Base-by-base conservation (phyloP, 2,113 vertebrate genomes). In the Merops nubicus region DNA sequence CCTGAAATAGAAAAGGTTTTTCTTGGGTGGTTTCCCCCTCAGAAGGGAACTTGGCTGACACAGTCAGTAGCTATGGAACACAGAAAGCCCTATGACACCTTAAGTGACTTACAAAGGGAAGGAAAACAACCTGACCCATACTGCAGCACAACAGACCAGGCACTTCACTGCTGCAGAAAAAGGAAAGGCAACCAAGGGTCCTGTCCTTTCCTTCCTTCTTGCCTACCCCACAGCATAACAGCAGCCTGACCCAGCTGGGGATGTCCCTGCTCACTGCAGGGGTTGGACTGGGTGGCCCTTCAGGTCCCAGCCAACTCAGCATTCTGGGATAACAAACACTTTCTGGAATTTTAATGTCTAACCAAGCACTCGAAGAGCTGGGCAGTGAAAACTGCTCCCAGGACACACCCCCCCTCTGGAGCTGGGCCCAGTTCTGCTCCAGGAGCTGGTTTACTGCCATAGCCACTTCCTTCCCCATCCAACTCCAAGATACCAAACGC, bases 261-360 rank as follows among this genome's bases (percentile, higher is more conserved):
- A n/a, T n/a, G n/a, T n/a, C n/a, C n/a, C n/a, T n/a, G n/a, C n/a
- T n/a, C n/a, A n/a, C n/a, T n/a, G n/a, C n/a, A n/a, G n/a, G n/a
- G n/a, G n/a, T n/a, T n/a, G n/a, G n/a, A n/a, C n/a, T n/a, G n/a
- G n/a, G n/a, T n/a, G n/a, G n/a, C n/a, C n/a, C n/a, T n/a, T n/a
- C n/a, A n/a, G n/a, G n/a, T n/a, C n/a, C n/a, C n/a, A n/a, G n/a
- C n/a, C n/a, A n/a, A n/a, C n/a, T n/a, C n/a, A n/a, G n/a, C n/a
- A n/a, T n/a, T n/a, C n/a, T n/a, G n/a, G n/a, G n/a, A n/a, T n/a
- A n/a, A 40, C 13, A 56, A 69, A n/a, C 18, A 1, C 11, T 7
- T 1, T 7, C 15, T 76, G 67, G 11, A 34, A 6, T 5, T 31
- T 2, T 12, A 22, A 2, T 4, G 2, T 28, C n/a, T 36, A 23